phyloP scores from a whole-genome alignment of 2,797 vertebrate species.

The Ispidina lecontei region DNA sequence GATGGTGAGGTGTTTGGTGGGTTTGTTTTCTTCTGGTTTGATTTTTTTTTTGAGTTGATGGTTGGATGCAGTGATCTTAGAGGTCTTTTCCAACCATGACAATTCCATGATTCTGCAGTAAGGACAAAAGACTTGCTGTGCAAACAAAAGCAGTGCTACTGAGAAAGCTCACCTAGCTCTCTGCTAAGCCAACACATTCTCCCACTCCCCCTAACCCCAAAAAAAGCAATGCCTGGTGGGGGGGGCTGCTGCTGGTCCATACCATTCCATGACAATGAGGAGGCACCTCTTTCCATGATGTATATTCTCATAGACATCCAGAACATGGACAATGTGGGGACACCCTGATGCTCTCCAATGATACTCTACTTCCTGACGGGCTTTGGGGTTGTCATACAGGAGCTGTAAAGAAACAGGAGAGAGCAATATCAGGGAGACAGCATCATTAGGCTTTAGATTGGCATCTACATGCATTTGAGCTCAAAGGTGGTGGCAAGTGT shows the following conservation, averaged over 20 bases:
- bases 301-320: conserved; percentile 96
- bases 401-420: conserved; percentile 80
- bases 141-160: neutral
- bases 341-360: conserved; percentile 92
- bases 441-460: neutral
- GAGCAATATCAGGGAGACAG: neutral
- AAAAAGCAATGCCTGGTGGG: neutral
- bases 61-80: too few relatives aligned
- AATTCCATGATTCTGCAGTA: neutral
- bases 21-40: too few relatives aligned
- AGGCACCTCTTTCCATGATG: conserved; percentile 94
- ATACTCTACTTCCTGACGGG: conserved; percentile 94
- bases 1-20: too few relatives aligned
- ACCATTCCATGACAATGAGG: conserved; percentile 99
- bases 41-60: too few relatives aligned
- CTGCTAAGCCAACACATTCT: neutral
- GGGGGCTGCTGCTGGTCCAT: conserved; percentile 35
- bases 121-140: neutral
- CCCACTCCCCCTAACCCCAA: neutral
- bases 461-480: neutral
- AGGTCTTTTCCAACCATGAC: too few relatives aligned
- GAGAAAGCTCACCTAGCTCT: neutral
- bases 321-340: conserved; percentile 92
- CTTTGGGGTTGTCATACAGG: conserved; percentile 94
- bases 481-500: neutral